These are phyloP conservation scores for Isaurus tuberculatus DNA, from an alignment of 92 coral and sea anemone species.

Conservation along the genomic window DNA sequence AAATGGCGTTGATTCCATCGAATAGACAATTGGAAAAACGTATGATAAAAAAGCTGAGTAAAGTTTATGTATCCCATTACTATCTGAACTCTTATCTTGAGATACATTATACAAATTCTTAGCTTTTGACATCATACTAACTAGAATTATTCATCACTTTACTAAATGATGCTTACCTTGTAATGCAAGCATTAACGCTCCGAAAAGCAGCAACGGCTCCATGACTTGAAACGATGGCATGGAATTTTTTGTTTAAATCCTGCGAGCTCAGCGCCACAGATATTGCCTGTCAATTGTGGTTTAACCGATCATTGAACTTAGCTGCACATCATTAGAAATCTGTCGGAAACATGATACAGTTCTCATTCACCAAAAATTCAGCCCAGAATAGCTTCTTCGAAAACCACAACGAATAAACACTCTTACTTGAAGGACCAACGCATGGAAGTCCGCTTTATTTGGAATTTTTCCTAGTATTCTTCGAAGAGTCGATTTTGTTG, in stretches of 20 bases:
- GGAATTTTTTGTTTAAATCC: conserved; percentile 7
- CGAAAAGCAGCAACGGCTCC: conserved; percentile 2
- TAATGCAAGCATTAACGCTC: not conserved
- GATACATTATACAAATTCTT: not conserved
- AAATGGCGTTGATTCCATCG: not conserved
- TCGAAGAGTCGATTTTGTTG: conserved; percentile 1
- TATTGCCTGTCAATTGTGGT: conserved; percentile 17
- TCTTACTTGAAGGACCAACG: conserved; percentile 26
- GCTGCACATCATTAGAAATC: conserved; percentile 9
- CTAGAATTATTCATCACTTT: not conserved
- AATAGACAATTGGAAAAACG: not conserved
- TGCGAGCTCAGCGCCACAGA: not conserved
- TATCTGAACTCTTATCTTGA: not conserved
- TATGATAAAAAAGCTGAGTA: not conserved
- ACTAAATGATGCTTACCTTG: conserved; percentile 7
- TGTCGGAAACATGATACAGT: conserved; percentile 35
- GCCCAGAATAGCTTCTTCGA: conserved; percentile 29
- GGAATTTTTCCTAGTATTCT: not conserved
- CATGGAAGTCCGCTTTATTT: conserved; percentile 23
- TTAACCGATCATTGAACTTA: conserved; percentile 8
- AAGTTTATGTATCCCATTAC: not conserved
- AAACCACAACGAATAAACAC: conserved; percentile 30
- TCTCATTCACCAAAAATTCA: not conserved
- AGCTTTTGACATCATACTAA: not conserved
- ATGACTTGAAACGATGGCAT: not conserved